Percentiles rank a stretch among this genome's conserved stretches.
phyloP scores from a whole-genome alignment of 2,113 vertebrate species.

The Balaeniceps rex region DNA sequence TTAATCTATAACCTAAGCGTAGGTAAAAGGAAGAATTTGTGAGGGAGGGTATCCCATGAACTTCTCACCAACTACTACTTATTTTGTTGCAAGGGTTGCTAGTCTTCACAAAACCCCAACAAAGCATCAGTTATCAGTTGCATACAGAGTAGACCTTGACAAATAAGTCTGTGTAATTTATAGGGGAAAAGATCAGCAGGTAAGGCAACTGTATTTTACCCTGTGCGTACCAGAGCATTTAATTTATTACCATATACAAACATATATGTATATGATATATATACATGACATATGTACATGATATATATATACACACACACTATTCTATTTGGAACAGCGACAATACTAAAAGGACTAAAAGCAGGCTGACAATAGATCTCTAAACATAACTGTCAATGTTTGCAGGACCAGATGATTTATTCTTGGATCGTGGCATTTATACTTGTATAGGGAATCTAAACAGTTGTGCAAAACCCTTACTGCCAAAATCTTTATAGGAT shows the following conservation, averaged over 20 bases:
- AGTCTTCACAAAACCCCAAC: background rate
- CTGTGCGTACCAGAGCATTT: background rate
- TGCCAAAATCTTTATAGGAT: background rate
- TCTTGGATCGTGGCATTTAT: fast-evolving
- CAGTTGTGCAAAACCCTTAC: background rate
- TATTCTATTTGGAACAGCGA: background rate
- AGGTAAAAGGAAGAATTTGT: background rate
- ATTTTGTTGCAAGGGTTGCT: background rate
- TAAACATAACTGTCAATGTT: background rate
- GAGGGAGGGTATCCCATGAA: background rate
- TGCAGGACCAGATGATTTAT: background rate
- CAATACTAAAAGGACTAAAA: background rate
- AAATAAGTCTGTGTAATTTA: background rate
- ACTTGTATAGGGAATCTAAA: background rate
- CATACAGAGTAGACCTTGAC: background rate
- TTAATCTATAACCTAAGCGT: background rate
- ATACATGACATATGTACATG: too few species aligned
- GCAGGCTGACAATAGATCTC: background rate
- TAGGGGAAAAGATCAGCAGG: background rate
- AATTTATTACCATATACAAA: background rate
- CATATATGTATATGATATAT: background rate
- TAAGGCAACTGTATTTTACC: background rate
- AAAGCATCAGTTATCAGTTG: background rate
- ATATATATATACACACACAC: too few species aligned
- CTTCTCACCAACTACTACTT: background rate